Percentiles rank a stretch among this genome's conserved stretches.
These are phyloP conservation scores for Cyclina sinensis DNA, from an alignment of 1,140 invertebrate genomes.

Conservation along the genomic window DNA sequence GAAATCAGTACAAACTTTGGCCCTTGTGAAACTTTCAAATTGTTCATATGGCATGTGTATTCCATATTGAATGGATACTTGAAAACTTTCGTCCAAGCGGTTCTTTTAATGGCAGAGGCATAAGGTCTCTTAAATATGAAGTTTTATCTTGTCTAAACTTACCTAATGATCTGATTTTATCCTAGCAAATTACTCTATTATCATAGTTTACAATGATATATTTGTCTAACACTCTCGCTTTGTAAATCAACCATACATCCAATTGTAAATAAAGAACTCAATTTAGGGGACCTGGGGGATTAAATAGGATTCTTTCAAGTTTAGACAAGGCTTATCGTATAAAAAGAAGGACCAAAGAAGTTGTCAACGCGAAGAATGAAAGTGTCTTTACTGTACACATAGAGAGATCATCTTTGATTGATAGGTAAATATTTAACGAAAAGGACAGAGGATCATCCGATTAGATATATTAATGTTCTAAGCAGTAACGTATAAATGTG, in stretches of 20 bases:
- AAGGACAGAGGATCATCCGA: conserved; percentile 7
- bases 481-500: neutral
- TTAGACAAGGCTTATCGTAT: conserved; percentile 9
- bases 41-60: too few relatives aligned
- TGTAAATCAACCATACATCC: conserved; percentile 2
- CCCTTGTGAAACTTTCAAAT: too few relatives aligned
- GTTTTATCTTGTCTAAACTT: neutral
- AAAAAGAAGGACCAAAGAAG: conserved; percentile 24
- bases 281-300: neutral
- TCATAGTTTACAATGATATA: conserved; percentile 16
- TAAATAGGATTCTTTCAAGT: neutral
- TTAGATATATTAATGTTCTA: conserved; percentile 5
- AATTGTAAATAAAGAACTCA: conserved; percentile 25
- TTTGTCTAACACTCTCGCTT: conserved; percentile 29
- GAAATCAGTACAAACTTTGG: too few relatives aligned
- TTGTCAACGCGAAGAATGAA: conserved; percentile 32
- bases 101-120: too few relatives aligned
- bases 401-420: conserved; percentile 4
- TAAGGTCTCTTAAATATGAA: too few relatives aligned
- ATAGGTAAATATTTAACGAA: conserved; percentile 22
- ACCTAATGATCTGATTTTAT: neutral
- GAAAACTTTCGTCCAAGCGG: too few relatives aligned
- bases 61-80: too few relatives aligned
- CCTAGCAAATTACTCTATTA: conserved; percentile 16
- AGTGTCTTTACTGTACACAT: conserved; percentile 4